Evolutionary conservation across 1,140 invertebrate species (phyloP).

Genomic region (Latrodectus geometricus): DNA sequence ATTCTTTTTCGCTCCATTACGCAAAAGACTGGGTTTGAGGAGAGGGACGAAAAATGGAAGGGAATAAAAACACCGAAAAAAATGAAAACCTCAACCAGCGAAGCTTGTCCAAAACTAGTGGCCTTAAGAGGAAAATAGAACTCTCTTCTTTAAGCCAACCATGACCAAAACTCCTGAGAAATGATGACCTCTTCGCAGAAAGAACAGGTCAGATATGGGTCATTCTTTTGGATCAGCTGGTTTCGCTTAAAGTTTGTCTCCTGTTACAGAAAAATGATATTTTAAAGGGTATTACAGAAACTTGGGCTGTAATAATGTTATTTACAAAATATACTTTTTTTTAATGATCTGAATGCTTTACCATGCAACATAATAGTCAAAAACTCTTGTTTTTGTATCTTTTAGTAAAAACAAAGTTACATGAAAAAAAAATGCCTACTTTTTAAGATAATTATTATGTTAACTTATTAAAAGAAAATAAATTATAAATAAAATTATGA

Average conservation of each 20-base stretch:
- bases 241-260: conserved; percentile 15
- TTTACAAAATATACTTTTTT: no score
- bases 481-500: no score
- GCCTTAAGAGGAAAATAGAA: no score
- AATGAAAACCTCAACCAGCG: conserved; percentile 2
- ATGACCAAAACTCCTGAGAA: conserved; percentile 24
- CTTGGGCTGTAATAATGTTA: no score
- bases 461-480: no score
- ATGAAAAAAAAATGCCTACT: no score
- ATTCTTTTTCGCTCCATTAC: conserved; percentile 50
- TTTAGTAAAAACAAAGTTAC: no score
- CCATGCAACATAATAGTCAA: no score
- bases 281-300: no score
- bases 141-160: conserved; percentile 8
- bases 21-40: conserved; percentile 14
- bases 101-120: conserved; percentile 39
- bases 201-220: conserved; percentile 1
- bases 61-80: not conserved
- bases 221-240: conserved; percentile 39
- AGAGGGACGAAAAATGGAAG: not conserved
- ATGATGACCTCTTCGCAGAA: conserved; percentile 29
- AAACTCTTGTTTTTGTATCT: no score
- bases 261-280: not conserved
- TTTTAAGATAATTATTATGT: no score
- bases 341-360: no score